Conservation (phyloP, 1,140 invertebrate genomes). For the Drosophila sulfurigaster region DNA sequence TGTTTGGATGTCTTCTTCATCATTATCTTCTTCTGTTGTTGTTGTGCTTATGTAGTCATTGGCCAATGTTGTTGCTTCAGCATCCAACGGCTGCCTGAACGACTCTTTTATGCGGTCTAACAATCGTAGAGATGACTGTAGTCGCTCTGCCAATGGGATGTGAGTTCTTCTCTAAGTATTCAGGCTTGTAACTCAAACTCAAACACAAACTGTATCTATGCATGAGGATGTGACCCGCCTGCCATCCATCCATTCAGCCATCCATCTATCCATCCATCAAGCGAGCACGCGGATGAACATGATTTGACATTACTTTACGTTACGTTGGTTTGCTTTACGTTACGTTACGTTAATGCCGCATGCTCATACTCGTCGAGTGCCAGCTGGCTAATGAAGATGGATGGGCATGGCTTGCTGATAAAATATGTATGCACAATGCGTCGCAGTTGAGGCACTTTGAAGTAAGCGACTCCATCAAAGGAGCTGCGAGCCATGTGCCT, state of each 20-base stretch:
- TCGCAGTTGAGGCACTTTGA: constrained; percentile 35
- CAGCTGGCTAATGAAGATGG: constrained; percentile 61
- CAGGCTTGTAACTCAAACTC: no score
- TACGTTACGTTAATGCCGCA: constrained; percentile 33
- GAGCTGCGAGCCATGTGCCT: not conserved
- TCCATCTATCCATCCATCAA: constrained; percentile 39
- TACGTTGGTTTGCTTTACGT: constrained; percentile 27
- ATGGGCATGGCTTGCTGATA: constrained; percentile 45
- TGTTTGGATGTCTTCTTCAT: constrained; percentile 10
- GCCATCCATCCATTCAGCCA: constrained; percentile 23
- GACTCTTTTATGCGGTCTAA: constrained; percentile 52
- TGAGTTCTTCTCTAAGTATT: not conserved
- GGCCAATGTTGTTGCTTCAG: constrained; percentile 29
- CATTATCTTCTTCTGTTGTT: constrained; percentile 22
- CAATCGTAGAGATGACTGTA: constrained; percentile 53
- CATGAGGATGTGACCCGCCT: not conserved
- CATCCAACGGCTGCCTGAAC: constrained; percentile 38
- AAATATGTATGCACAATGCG: constrained; percentile 56
- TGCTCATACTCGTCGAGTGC: constrained; percentile 21
- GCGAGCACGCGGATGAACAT: constrained; percentile 12
- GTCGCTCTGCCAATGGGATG: constrained; percentile 39
- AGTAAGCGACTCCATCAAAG: constrained; percentile 35
- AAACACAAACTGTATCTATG: not conserved
- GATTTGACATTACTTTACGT: constrained; percentile 34
- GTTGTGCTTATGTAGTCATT: constrained; percentile 44